phyloP scores from a whole-genome alignment of 2,113 vertebrate species.

The Hemiscyllium ocellatum region DNA sequence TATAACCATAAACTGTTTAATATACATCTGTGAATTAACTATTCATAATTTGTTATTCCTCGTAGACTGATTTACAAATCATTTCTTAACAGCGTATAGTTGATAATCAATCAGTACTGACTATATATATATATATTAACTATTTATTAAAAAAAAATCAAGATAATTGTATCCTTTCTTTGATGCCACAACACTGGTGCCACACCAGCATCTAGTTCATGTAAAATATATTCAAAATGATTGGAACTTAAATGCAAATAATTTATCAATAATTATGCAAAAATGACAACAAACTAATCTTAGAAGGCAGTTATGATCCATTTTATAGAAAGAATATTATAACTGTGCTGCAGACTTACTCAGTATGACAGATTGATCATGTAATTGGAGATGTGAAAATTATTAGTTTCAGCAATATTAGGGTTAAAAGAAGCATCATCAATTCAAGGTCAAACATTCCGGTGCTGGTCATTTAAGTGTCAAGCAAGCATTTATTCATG shows the following conservation, averaged over 20 bases:
- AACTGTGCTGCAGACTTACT: background rate
- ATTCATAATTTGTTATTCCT: background rate
- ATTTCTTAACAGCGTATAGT: background rate
- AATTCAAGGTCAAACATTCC: background rate
- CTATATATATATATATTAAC: background rate
- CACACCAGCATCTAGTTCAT: background rate
- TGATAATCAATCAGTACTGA: conserved; percentile 10
- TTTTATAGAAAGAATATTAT: background rate
- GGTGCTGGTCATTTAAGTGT: background rate
- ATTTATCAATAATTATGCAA: background rate
- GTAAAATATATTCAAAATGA: background rate
- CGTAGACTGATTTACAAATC: background rate
- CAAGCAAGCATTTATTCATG: background rate
- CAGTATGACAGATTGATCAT: background rate
- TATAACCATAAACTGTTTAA: background rate
- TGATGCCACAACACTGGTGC: background rate
- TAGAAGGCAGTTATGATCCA: background rate
- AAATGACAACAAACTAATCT: background rate
- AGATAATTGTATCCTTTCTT: background rate
- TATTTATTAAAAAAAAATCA: background rate
- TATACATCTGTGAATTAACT: background rate
- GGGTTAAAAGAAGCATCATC: background rate
- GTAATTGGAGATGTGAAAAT: background rate
- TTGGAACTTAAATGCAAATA: background rate
- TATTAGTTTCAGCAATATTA: background rate